Evolutionary conservation across 2,888 invertebrate genomes (phyloP).

Genomic region (Venusia cambrica): DNA sequence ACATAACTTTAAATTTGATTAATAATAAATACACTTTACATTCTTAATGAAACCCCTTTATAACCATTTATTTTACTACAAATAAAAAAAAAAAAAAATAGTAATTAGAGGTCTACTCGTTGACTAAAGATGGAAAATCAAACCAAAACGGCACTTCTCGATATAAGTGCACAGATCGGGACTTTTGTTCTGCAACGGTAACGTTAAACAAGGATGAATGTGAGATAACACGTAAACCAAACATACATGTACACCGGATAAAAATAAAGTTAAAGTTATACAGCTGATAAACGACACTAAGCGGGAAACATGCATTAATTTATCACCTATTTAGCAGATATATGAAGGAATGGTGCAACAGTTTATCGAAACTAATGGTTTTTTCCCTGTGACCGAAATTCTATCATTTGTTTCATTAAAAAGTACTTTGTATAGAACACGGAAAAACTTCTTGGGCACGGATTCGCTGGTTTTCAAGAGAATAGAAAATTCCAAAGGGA

Average conservation of each 20-base stretch:
- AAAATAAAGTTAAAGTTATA: slow-evolving; percentile 12
- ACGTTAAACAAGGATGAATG: slow-evolving; percentile 13
- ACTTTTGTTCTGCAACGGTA: slow-evolving; percentile 18
- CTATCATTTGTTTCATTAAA: slow-evolving; percentile 6
- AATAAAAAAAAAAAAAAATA: too few species aligned
- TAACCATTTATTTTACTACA: too few species aligned
- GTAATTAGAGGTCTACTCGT: too few species aligned
- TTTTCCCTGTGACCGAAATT: slow-evolving; percentile 9
- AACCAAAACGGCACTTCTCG: slow-evolving; percentile 10
- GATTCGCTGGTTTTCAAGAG: slow-evolving; percentile 13
- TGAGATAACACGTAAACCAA: slow-evolving; percentile 15
- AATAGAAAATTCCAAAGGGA: slow-evolving; percentile 14
- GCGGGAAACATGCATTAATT: slow-evolving; percentile 9
- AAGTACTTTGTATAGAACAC: slow-evolving; percentile 15
- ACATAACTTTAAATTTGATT: too few species aligned
- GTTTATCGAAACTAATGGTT: slow-evolving; percentile 5
- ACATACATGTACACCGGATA: slow-evolving; percentile 10
- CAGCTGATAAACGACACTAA: slow-evolving; percentile 12
- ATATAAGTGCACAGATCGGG: slow-evolving; percentile 13
- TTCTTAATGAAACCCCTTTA: too few species aligned
- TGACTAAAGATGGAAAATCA: slow-evolving; percentile 3
- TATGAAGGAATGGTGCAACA: slow-evolving; percentile 9
- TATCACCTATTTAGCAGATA: slow-evolving; percentile 8
- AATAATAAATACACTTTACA: too few species aligned
- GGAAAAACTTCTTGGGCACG: slow-evolving; percentile 18